A percentile compares a stretch with the other conserved stretches of the same genome.
Conservation (phyloP, 2,113 vertebrate genomes). For the Jaculus jaculus region DNA sequence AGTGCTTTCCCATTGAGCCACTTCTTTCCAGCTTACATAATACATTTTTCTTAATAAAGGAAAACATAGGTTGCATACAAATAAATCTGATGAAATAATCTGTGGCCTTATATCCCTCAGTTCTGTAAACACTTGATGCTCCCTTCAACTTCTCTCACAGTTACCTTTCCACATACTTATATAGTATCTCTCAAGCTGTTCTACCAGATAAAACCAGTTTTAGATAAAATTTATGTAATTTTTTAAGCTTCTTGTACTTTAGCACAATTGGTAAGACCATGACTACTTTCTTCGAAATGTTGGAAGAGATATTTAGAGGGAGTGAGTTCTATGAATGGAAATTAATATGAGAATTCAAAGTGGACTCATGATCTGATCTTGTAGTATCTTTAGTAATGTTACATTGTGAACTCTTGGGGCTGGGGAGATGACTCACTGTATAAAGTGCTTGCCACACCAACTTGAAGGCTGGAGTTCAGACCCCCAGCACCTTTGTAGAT, state of each 20-base stretch:
- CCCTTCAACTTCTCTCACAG: neutral
- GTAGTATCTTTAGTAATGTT: neutral
- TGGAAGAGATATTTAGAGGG: conserved; percentile 16
- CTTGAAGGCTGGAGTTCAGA: no score
- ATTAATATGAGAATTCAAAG: neutral
- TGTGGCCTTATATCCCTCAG: neutral
- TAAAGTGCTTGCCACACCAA: no score
- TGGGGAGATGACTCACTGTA: no score
- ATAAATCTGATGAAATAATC: neutral
- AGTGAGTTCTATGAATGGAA: neutral
- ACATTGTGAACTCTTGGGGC: neutral
- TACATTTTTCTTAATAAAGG: conserved; percentile 18
- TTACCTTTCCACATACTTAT: neutral
- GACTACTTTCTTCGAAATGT: conserved; percentile 1
- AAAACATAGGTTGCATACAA: neutral
- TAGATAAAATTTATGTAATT: neutral
- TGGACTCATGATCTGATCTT: neutral
- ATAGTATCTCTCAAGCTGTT: conserved; percentile 26
- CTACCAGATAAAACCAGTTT: neutral
- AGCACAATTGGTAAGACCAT: neutral
- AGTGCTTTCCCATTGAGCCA: neutral
- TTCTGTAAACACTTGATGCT: conserved; percentile 1
- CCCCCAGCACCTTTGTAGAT: no score
- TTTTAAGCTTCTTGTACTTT: conserved; percentile 43
- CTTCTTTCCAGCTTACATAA: neutral